Evolutionary conservation across 2,113 vertebrate genomes (phyloP).

Genomic region (Silurus asotus): DNA sequence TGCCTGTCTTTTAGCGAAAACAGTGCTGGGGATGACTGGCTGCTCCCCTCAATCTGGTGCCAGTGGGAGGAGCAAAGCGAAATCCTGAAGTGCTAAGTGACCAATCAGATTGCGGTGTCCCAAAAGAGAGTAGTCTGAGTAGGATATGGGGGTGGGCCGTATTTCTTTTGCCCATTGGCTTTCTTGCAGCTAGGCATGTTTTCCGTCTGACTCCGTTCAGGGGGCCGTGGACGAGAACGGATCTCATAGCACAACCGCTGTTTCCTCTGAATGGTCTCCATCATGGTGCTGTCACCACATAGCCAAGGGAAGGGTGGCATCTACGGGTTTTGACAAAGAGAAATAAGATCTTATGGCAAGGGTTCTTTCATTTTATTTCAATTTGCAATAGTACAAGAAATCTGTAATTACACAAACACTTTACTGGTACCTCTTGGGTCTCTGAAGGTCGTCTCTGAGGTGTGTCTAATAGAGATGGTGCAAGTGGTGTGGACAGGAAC

Average conservation of each 20-base stretch:
- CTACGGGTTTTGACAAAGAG: constrained; percentile 61
- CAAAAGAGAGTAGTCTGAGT: constrained; percentile 93
- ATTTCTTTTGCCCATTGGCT: constrained; percentile 84
- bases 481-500: constrained; percentile 84
- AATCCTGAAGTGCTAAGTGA: constrained; percentile 53
- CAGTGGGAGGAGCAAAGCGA: constrained; percentile 45
- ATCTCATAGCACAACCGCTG: constrained; percentile 94
- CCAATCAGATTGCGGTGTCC: constrained; percentile 93
- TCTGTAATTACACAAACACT: neutral
- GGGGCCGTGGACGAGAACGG: constrained; percentile 87
- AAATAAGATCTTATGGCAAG: neutral
- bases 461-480: constrained; percentile 83
- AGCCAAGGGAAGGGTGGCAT: constrained; percentile 95
- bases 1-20: constrained; percentile 65
- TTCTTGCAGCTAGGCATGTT: constrained; percentile 89
- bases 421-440: constrained; percentile 69
- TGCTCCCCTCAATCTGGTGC: constrained; percentile 50
- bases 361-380: neutral
- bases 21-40: constrained; percentile 46
- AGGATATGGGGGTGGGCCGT: constrained; percentile 90
- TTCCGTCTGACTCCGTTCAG: constrained; percentile 86
- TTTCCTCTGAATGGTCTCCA: constrained; percentile 97
- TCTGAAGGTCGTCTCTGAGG: constrained; percentile 87
- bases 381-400: neutral
- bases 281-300: constrained; percentile 94